phyloP scores from a whole-genome alignment of 2,888 invertebrate species.

The Plutella xylostella region DNA sequence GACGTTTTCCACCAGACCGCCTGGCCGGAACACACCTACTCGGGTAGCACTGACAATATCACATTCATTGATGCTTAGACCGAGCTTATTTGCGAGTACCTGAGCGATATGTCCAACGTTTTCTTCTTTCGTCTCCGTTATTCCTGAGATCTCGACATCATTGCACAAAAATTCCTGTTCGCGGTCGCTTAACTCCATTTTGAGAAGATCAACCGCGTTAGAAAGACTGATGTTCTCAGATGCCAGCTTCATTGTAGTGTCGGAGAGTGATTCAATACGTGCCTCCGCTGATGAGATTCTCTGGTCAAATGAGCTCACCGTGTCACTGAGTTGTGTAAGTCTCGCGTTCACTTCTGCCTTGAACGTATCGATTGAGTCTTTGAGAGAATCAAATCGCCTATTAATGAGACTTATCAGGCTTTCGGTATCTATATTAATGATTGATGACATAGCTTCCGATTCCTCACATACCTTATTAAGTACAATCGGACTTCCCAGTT shows the following conservation, averaged over 20 bases:
- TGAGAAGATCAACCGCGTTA: background rate
- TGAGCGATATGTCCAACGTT: constrained; percentile 8
- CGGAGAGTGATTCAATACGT: background rate
- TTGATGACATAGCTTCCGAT: background rate
- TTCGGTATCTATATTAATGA: background rate
- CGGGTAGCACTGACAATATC: constrained; percentile 16
- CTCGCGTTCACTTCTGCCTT: background rate
- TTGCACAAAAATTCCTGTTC: constrained; percentile 14
- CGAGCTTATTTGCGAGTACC: constrained; percentile 12
- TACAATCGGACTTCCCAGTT: background rate
- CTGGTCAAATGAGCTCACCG: background rate
- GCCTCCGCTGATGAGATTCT: background rate
- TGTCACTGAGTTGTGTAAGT: background rate
- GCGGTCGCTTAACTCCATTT: constrained; percentile 11
- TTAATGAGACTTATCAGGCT: background rate
- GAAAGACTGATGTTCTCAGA: background rate
- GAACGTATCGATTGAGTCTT: background rate
- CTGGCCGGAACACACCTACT: background rate
- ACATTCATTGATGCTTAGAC: constrained; percentile 9
- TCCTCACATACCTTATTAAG: background rate
- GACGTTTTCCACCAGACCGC: background rate
- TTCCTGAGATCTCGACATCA: constrained; percentile 13
- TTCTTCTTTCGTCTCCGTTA: constrained; percentile 13
- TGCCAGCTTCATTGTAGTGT: background rate
- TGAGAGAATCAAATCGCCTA: background rate